These are phyloP conservation scores for Porphyrio hochstetteri DNA, from an alignment of 2,113 vertebrate genomes.

Conservation along the genomic window DNA sequence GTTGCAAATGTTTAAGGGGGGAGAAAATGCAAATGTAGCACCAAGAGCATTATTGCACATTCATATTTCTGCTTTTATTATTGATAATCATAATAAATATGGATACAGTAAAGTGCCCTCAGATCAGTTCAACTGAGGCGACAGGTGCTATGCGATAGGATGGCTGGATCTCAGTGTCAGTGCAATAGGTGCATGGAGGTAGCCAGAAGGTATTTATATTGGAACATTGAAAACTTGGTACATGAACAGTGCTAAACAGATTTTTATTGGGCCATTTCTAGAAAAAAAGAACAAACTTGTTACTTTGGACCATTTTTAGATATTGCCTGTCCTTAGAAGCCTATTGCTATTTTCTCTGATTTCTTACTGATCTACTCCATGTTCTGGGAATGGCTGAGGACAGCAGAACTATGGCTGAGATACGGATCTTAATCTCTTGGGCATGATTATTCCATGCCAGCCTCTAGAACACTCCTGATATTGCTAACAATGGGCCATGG, in stretches of 20 bases:
- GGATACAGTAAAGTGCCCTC: not conserved
- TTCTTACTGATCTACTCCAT: not conserved
- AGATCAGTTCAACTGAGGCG: not conserved
- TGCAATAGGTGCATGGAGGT: not conserved
- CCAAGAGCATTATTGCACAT: not conserved
- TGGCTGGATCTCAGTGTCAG: not conserved
- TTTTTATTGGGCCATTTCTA: not conserved
- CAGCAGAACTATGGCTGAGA: not conserved
- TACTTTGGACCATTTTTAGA: not conserved
- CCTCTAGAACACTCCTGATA: not conserved
- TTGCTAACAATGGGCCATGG: not conserved
- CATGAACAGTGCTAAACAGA: not conserved
- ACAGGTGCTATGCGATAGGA: accelerated
- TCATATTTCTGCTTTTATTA: not conserved
- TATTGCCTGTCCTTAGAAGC: not conserved
- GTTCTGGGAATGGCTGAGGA: not conserved
- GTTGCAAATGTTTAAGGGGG: not conserved
- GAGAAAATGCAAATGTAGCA: not conserved
- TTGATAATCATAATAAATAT: not conserved
- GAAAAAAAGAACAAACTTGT: not conserved
- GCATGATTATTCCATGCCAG: not conserved
- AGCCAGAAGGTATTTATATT: not conserved
- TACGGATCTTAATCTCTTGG: not conserved
- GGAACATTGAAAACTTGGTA: not conserved
- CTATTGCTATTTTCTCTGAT: not conserved